Evolutionary conservation across 2,888 invertebrate species (phyloP).

Genomic region (Phytoseiulus persimilis): DNA sequence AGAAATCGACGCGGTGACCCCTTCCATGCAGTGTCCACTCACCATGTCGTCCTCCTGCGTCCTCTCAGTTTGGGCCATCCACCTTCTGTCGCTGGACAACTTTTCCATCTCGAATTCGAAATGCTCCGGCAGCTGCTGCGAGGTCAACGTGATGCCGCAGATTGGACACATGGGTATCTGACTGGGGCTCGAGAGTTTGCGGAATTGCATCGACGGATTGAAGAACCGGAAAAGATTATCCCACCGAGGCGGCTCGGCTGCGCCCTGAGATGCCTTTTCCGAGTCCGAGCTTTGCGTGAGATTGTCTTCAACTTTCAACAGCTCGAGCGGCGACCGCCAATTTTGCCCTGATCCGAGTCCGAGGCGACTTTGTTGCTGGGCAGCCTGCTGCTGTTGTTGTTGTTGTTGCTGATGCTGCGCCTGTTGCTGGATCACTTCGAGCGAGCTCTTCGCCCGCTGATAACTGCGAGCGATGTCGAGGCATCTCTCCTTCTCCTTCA

Average conservation of each 20-base stretch:
- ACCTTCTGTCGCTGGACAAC: constrained; percentile 33
- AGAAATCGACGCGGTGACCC: no score
- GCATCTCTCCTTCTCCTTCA: constrained; percentile 29
- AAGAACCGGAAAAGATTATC: constrained; percentile 32
- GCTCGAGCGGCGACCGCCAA: constrained; percentile 32
- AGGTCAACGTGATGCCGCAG: constrained; percentile 25
- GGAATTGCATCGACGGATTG: constrained; percentile 20
- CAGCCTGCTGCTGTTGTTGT: constrained; percentile 15
- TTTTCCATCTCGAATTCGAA: constrained; percentile 36
- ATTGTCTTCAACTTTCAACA: constrained; percentile 28
- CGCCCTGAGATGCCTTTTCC: constrained; percentile 20
- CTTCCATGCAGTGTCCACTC: no score
- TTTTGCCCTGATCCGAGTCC: constrained; percentile 29
- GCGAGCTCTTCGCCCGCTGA: constrained; percentile 21
- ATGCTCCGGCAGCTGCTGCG: constrained; percentile 23
- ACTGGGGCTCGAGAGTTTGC: constrained; percentile 21
- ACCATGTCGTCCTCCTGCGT: constrained; percentile 35
- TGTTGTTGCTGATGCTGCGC: constrained; percentile 12
- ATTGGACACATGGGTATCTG: constrained; percentile 23
- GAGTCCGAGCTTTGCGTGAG: constrained; percentile 9
- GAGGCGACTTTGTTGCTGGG: constrained; percentile 26
- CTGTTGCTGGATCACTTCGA: constrained; percentile 14
- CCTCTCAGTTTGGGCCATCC: constrained; percentile 18
- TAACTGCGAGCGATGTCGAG: constrained; percentile 17
- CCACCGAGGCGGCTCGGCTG: constrained; percentile 28